Evolutionary conservation across 2,888 invertebrate species (phyloP).

Genomic region (Ichneumoninae sp.): DNA sequence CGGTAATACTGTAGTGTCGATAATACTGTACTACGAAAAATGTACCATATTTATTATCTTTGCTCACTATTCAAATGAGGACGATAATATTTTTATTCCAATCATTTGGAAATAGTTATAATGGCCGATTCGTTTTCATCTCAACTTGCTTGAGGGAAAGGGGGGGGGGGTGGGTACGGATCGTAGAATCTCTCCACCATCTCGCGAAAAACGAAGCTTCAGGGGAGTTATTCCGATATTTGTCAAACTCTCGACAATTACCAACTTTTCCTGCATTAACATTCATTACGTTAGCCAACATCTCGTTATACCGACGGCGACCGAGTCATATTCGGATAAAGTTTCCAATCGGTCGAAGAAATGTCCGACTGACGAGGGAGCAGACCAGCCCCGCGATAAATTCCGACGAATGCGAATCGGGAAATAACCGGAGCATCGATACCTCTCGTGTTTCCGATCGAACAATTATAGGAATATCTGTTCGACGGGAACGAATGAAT

Average conservation of each 20-base stretch:
- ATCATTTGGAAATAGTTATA: neutral
- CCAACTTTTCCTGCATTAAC: constrained; percentile 5
- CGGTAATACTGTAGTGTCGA: too few relatives aligned
- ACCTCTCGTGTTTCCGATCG: constrained; percentile 60
- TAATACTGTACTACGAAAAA: too few relatives aligned
- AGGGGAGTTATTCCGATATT: neutral
- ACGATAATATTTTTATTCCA: neutral
- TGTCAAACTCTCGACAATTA: neutral
- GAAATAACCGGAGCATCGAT: constrained; percentile 46
- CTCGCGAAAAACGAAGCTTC: neutral
- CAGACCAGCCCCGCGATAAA: constrained; percentile 18
- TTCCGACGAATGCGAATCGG: constrained; percentile 59
- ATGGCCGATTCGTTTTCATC: neutral
- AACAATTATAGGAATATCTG: constrained; percentile 49
- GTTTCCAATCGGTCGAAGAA: constrained; percentile 28
- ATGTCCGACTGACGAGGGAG: neutral
- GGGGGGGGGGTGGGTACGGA: too few relatives aligned
- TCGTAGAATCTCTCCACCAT: neutral
- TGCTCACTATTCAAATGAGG: neutral
- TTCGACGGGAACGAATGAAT: neutral
- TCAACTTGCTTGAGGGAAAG: neutral
- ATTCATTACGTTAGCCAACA: constrained; percentile 23
- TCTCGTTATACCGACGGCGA: constrained; percentile 36
- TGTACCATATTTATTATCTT: too few relatives aligned
- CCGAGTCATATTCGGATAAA: constrained; percentile 1